Evolutionary conservation across 2,888 invertebrate genomes (phyloP), one percentile per base, ranked within the genome.

Genomic region (Melanargia galathea): DNA sequence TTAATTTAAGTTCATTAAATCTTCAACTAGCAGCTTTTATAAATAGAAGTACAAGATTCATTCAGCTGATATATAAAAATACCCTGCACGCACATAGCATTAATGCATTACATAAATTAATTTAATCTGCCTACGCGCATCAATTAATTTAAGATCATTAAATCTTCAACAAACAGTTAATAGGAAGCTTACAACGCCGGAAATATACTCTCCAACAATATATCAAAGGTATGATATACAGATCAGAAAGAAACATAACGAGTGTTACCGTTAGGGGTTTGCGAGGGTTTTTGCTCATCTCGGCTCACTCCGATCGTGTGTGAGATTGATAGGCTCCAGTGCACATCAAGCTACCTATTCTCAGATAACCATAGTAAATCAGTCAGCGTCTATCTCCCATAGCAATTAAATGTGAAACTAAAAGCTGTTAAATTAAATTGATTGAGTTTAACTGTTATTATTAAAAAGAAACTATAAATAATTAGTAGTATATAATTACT

Each of bases 301-400:
- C 73, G 76, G 78, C 80, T 83, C 81, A 82, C 81, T 83, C 81
- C 81, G 78, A 81, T 83, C 82, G 79, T 79, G 83, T 83, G 80
- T 80, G 76, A 70, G 78, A 81, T 77, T 86, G 90, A 89, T 87
- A 87, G 82, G 89, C 87, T 88, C 73, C 78, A 81, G 75, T 86
- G 88, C 82, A 75, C 84, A 80, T 80, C 79, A 65, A 62, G 73
- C 81, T 46, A 60, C 63, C 58, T 75, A 77, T 80, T 51, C 49
- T 51, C 49, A 59, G 24, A 49, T 59, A 59, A 51, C 35, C 48
- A 59, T 30, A 33, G 24, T 20, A 26, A 55, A 55, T 40, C 55
- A 40, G 16, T 55, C 35, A 33, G 18, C 18, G 33, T 51, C 20
- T 20, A 16, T 40, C 16, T 55, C 11, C 26, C 6, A 7, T 13